Evolutionary conservation across 2,888 invertebrate genomes (phyloP), one percentile per base, ranked within the genome.

Genomic region (Drosophila macrospina): DNA sequence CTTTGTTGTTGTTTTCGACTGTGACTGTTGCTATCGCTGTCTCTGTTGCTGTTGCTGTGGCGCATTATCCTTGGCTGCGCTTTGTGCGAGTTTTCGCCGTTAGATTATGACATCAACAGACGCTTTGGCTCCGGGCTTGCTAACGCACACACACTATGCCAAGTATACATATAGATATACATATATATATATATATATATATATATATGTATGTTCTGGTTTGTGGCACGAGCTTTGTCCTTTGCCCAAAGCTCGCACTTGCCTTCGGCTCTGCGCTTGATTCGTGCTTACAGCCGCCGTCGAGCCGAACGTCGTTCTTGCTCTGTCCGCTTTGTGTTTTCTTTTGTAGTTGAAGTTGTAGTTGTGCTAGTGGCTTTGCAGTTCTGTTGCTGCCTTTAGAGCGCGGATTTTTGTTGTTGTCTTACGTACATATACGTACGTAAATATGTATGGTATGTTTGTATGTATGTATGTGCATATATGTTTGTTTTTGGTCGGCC

Each of bases 51-150:
- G 69, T 64, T 54, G 57, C 48, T 30, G 50, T 63, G 59, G 77
- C 76, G 76, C 76, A 80, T 72, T 82, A 71, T 74, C 64, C 71
- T 82, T 79, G 64, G 52, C 37, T 78, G 68, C 70, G 63, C 52
- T 61, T 66, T 61, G 57, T 68, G 67, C 47, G 75, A 47, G 56
- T 65, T 42, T 74, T 74, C 72, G 52, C 30, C 62, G 59, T 57
- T 65, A 47, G 45, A 39, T 82, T 83, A 86, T 88, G 83, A 83
- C 82, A 82, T 82, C 83, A 82, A 82, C 82, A 85, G 79, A 88
- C 80, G 86, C 70, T 87, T 83, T 60, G 64, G 55, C 61, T 41
- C 56, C 56, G 52, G 59, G 62, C 48, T 60, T 57, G 15, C 34
- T 30, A 26, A 44, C 36, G 39, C 16, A 55, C 61, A 69, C 28